Percentiles rank a stretch among this genome's conserved stretches.
phyloP scores from a whole-genome alignment of 2,888 invertebrate species.

The Strigamia maritima region DNA sequence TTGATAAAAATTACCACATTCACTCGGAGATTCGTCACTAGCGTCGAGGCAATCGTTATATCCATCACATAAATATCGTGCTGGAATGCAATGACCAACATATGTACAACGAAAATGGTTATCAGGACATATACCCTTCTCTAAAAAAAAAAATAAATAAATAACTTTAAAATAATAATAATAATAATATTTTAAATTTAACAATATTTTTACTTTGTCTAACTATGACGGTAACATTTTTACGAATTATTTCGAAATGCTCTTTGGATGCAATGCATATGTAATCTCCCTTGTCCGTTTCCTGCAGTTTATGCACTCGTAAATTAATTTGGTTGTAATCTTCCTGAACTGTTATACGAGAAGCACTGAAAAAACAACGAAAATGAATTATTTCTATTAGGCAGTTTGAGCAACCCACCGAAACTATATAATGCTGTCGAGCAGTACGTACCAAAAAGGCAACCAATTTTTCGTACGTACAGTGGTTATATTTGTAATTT shows the following conservation, averaged over 20 bases:
- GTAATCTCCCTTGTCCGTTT: constrained; percentile 5
- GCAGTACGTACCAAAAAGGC: no score
- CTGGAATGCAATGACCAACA: constrained; percentile 54
- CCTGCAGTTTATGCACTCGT: neutral
- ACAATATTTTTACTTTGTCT: constrained; percentile 5
- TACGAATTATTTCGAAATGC: neutral
- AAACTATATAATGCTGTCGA: no score
- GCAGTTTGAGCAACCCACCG: no score
- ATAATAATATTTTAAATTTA: neutral
- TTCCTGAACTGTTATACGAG: neutral
- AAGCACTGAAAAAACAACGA: neutral
- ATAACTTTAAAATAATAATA: neutral
- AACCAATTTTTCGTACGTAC: no score
- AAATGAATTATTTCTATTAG: neutral
- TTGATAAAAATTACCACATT: constrained; percentile 55
- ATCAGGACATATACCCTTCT: neutral
- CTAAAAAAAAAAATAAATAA: neutral
- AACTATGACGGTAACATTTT: constrained; percentile 23
- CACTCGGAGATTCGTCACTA: constrained; percentile 55
- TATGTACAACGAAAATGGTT: constrained; percentile 44
- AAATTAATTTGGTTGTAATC: constrained; percentile 1
- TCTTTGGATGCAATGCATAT: constrained; percentile 6
- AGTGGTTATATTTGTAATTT: no score
- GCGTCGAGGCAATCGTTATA: constrained; percentile 57
- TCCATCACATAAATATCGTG: constrained; percentile 59